Evolutionary conservation across 2,797 vertebrate species (phyloP), one percentile per base, ranked within the genome.

Genomic region (Merluccius polli): DNA sequence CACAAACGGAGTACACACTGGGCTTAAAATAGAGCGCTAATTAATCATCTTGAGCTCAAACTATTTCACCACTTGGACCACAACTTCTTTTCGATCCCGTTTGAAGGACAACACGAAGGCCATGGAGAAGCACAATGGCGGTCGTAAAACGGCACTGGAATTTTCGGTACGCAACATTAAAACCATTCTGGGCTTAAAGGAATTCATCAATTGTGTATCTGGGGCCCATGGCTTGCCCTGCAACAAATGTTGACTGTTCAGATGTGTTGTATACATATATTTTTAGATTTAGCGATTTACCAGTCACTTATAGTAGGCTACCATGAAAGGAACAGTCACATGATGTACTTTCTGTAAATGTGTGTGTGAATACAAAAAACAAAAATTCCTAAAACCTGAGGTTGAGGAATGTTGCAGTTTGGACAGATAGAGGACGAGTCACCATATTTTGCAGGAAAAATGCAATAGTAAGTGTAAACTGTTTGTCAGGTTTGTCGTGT

Each of bases 401-500:
- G 70, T 85, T 80, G 77, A 80, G 84, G 88, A 89, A 91, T 91
- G 85, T 76, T 78, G 85, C 80, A 76, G 85, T 85, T 88, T 89
- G 86, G 78, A 85, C 79, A 77, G 72, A 86, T 73, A 90, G 88
- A 79, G 79, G 78, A 77, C 76, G 44, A 86, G 85, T 78, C 86
- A 81, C 81, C 67, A 16, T 85, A 82, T 86, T 89, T 90, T 88
- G 78, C 83, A 82, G 87, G 86, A 90, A 86, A 92, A 91, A 91
- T 88, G 84, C 90, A 89, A 75, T 71, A 72, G 77, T 0, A 75
- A 87, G 84, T 85, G 87, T 94, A 94, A 94, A 95, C 89, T 91
- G 93, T 95, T 94, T 94, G 92, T 93, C 91, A 91, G 90, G 89
- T 87, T 79, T 87, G 86, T 88, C 82, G 69, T 91, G 87, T 94